Conservation (phyloP, 2,888 invertebrate genomes). For the Sclerodermus sp. region DNA sequence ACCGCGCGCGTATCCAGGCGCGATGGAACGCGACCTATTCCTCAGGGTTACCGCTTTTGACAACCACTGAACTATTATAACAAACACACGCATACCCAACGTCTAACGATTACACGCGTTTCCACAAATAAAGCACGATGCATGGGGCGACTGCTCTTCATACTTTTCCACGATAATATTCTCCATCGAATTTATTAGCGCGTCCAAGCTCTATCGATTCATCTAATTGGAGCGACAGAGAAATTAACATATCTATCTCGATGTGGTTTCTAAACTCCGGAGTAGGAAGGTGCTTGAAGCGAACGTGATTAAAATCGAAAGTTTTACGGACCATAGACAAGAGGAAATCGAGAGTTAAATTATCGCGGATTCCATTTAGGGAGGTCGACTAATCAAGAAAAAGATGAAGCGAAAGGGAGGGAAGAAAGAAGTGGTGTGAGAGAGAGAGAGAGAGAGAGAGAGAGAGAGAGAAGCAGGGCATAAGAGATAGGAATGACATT, state of each 20-base stretch:
- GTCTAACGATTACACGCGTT: too few relatives aligned
- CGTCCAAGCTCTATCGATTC: too few relatives aligned
- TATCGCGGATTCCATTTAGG: constrained; percentile 30
- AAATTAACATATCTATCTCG: too few relatives aligned
- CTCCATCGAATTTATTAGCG: too few relatives aligned
- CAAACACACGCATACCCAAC: too few relatives aligned
- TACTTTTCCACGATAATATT: too few relatives aligned
- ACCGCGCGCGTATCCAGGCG: constrained; percentile 7
- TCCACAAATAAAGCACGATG: too few relatives aligned
- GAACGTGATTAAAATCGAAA: constrained; percentile 8
- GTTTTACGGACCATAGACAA: constrained; percentile 1
- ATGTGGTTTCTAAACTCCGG: too few relatives aligned
- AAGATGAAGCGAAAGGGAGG: constrained; percentile 7
- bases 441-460: constrained; percentile 13
- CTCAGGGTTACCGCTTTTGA: constrained; percentile 19
- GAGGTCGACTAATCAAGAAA: constrained; percentile 18
- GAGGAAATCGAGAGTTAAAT: constrained; percentile 35
- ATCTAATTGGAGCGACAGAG: too few relatives aligned
- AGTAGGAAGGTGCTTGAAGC: background rate
- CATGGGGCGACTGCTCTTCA: too few relatives aligned
- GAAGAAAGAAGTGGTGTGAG: constrained; percentile 15
- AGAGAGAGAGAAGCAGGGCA: constrained; percentile 5
- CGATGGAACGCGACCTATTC: constrained; percentile 28
- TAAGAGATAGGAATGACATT: constrained; percentile 1
- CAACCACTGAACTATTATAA: constrained; percentile 10